Evolutionary conservation across 92 coral and sea anemone genomes (phyloP).

Genomic region (Pocillopora meandrina): DNA sequence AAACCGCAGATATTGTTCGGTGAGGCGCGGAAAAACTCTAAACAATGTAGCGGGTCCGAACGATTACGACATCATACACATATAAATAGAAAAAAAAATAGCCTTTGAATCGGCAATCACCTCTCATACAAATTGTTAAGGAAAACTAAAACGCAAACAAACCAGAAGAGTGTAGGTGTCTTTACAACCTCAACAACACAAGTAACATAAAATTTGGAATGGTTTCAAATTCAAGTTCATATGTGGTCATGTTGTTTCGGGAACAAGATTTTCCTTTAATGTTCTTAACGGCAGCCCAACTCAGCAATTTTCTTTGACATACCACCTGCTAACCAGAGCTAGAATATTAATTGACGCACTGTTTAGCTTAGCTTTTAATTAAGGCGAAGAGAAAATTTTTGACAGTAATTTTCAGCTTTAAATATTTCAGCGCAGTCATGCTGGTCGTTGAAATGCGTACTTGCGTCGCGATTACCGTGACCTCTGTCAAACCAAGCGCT

Average conservation of each 20-base stretch:
- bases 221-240: neutral
- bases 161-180: neutral
- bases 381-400: neutral
- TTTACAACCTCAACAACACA: neutral
- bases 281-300: too few species aligned
- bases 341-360: neutral
- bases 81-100: neutral
- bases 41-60: neutral
- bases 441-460: neutral
- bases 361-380: neutral
- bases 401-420: neutral
- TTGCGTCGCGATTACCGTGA: neutral
- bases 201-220: neutral
- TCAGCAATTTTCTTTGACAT: neutral
- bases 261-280: too few species aligned
- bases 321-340: constrained; percentile 4
- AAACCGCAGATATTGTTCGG: too few species aligned
- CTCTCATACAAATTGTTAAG: neutral
- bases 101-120: neutral
- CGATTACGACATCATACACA: neutral
- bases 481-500: too few species aligned
- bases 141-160: neutral
- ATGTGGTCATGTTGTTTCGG: too few species aligned
- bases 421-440: neutral
- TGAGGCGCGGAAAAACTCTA: neutral